Percentiles rank a stretch among this genome's conserved stretches.
Conservation (phyloP, 2,888 invertebrate genomes). For the Arctia plantaginis region DNA sequence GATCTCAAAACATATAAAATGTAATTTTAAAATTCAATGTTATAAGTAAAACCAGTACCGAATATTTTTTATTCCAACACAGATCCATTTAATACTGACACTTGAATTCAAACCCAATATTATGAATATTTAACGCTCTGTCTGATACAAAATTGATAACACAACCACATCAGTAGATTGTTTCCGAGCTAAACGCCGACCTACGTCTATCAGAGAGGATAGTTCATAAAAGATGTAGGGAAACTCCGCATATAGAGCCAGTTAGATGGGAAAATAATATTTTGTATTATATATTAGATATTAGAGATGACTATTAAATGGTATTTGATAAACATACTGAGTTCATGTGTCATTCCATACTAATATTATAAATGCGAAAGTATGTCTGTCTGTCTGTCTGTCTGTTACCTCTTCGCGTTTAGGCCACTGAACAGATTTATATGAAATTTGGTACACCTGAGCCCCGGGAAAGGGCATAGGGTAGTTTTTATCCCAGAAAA, state of each 20-base stretch:
- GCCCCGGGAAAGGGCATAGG: too few relatives aligned
- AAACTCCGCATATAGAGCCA: constrained; percentile 20
- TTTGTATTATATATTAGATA: not conserved
- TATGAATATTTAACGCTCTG: constrained; percentile 43
- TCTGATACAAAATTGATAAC: constrained; percentile 44
- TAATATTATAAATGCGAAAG: too few relatives aligned
- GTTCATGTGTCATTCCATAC: too few relatives aligned
- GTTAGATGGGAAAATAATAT: constrained; percentile 18
- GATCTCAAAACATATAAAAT: not conserved
- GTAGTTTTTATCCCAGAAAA: too few relatives aligned
- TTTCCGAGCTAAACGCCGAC: constrained; percentile 26
- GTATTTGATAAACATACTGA: not conserved
- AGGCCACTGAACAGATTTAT: too few relatives aligned
- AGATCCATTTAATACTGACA: constrained; percentile 17
- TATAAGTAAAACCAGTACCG: not conserved
- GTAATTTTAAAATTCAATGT: not conserved
- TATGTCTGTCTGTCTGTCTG: too few relatives aligned
- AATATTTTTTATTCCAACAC: not conserved
- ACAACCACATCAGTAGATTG: constrained; percentile 45
- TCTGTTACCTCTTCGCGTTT: too few relatives aligned
- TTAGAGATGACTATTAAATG: not conserved
- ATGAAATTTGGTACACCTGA: too few relatives aligned
- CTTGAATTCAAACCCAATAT: constrained; percentile 21
- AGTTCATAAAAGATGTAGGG: constrained; percentile 45
- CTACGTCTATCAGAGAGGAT: constrained; percentile 28